phyloP scores from a whole-genome alignment of 1,140 invertebrate genomes.

The Leptinotarsa defecta region DNA sequence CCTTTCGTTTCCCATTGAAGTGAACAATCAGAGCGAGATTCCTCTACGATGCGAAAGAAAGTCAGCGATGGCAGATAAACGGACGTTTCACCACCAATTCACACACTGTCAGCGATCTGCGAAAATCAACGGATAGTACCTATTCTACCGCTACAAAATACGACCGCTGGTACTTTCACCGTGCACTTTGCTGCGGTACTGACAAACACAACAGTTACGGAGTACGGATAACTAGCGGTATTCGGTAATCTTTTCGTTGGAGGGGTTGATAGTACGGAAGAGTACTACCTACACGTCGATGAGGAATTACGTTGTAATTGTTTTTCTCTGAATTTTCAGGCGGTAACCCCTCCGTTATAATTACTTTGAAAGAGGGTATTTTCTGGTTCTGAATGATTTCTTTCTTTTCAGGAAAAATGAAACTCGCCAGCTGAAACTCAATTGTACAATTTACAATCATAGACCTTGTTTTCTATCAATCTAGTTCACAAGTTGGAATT shows the following conservation, averaged over 20 bases:
- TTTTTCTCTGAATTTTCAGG: not conserved
- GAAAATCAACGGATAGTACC: slow-evolving; percentile 7
- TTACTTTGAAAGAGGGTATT: too few species aligned
- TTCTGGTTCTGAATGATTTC: too few species aligned
- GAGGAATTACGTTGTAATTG: not conserved
- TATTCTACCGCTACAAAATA: not conserved
- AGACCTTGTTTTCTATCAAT: too few species aligned
- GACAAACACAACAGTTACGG: slow-evolving; percentile 8
- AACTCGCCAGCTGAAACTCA: too few species aligned
- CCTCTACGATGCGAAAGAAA: not conserved
- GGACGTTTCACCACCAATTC: slow-evolving; percentile 3
- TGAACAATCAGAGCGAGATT: not conserved
- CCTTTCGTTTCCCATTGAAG: slow-evolving; percentile 1
- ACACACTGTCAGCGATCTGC: not conserved
- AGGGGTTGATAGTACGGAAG: slow-evolving; percentile 9
- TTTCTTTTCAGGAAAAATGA: too few species aligned
- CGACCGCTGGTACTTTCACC: slow-evolving; percentile 15
- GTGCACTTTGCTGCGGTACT: slow-evolving; percentile 9
- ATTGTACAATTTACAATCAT: too few species aligned
- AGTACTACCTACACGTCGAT: not conserved
- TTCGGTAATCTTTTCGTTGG: not conserved
- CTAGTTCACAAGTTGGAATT: too few species aligned
- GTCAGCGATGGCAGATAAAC: not conserved
- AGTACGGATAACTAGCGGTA: slow-evolving; percentile 11
- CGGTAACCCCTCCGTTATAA: too few species aligned